Conservation (phyloP, 2,888 invertebrate species). For the Rhagium mordax region DNA sequence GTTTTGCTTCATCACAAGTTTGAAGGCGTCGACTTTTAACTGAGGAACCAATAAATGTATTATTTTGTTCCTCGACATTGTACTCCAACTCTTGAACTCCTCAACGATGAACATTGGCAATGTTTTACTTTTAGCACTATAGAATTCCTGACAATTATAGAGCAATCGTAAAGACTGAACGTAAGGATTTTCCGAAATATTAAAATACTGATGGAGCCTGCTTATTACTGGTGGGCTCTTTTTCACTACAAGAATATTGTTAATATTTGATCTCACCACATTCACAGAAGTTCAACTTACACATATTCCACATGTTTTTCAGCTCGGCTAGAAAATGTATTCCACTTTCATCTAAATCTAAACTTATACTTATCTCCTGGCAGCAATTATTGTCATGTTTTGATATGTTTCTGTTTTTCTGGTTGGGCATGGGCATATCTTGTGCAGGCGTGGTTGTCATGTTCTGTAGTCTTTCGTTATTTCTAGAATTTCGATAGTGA, state of each 20-base stretch:
- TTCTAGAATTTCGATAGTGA: slow-evolving; percentile 40
- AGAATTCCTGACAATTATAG: slow-evolving; percentile 76
- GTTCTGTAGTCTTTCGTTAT: slow-evolving; percentile 34
- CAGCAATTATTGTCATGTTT: slow-evolving; percentile 62
- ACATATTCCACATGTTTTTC: slow-evolving; percentile 62
- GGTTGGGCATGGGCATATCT: slow-evolving; percentile 31
- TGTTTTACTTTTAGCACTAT: slow-evolving; percentile 76
- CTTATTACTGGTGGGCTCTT: slow-evolving; percentile 66
- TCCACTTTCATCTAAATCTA: slow-evolving; percentile 69
- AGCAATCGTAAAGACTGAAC: slow-evolving; percentile 74
- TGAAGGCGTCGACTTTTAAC: slow-evolving; percentile 82
- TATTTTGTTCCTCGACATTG: slow-evolving; percentile 66
- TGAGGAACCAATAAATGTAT: slow-evolving; percentile 71
- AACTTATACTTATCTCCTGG: slow-evolving; percentile 67
- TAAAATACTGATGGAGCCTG: slow-evolving; percentile 65
- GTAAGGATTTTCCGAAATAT: slow-evolving; percentile 73
- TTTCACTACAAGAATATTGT: slow-evolving; percentile 62
- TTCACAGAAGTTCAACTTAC: no score
- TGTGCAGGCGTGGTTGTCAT: slow-evolving; percentile 21
- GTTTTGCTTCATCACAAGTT: slow-evolving; percentile 79
- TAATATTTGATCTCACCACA: no score
- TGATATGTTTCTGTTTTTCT: slow-evolving; percentile 54
- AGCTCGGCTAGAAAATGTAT: slow-evolving; percentile 70
- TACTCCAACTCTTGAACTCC: slow-evolving; percentile 74
- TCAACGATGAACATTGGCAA: slow-evolving; percentile 78